Conservation (phyloP, 2,888 invertebrate species). For the Mythimna impura region DNA sequence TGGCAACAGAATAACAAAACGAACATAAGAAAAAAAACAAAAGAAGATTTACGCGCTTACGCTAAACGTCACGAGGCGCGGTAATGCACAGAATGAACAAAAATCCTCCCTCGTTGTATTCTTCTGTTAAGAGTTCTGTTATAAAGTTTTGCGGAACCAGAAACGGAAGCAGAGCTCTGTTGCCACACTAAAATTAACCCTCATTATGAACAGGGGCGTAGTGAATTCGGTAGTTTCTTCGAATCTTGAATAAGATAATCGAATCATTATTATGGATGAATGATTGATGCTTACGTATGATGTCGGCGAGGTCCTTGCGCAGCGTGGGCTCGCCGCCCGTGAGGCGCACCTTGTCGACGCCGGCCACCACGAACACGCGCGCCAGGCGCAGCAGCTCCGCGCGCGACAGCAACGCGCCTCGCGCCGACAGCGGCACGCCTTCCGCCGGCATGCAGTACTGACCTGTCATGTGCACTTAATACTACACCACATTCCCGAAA, state of each 20-base stretch:
- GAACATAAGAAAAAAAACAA: too few relatives aligned
- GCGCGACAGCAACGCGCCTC: conserved; percentile 92
- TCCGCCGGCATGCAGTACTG: conserved; percentile 98
- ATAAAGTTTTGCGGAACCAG: too few relatives aligned
- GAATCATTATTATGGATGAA: too few relatives aligned
- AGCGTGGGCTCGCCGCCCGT: conserved; percentile 99
- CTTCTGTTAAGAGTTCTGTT: too few relatives aligned
- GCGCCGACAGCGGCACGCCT: conserved; percentile 96
- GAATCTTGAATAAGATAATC: not conserved
- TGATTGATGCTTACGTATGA: conserved; percentile 29
- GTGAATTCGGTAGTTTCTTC: not conserved
- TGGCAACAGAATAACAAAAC: too few relatives aligned
- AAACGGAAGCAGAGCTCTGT: too few relatives aligned
- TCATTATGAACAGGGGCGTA: too few relatives aligned
- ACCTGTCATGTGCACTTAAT: conserved; percentile 50
- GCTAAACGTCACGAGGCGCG: too few relatives aligned
- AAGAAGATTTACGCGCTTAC: too few relatives aligned
- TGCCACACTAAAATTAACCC: too few relatives aligned
- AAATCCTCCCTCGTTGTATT: too few relatives aligned
- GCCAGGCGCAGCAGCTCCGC: conserved; percentile 95
- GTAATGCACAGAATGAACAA: too few relatives aligned
- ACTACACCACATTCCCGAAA: not conserved
- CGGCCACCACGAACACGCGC: conserved; percentile 95
- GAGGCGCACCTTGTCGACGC: conserved; percentile 97
- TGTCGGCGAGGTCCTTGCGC: conserved; percentile 94